A percentile compares a stretch with the other conserved stretches of the same genome.
These are phyloP conservation scores for Datnioides undecimradiatus DNA, from an alignment of 2,113 vertebrate genomes.

Conservation along the genomic window DNA sequence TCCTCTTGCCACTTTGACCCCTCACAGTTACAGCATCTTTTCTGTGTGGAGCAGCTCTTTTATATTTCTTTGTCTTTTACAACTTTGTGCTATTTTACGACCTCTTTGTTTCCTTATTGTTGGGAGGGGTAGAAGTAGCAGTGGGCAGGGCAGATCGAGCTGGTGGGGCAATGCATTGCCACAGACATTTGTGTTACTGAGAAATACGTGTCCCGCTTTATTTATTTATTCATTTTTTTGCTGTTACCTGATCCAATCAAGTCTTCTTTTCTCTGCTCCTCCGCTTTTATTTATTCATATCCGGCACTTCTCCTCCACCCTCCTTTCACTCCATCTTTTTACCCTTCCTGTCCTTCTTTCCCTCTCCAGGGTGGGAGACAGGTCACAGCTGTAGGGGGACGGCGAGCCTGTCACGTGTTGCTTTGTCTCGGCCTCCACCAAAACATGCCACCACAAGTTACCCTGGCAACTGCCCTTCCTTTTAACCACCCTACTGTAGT, in stretches of 20 bases:
- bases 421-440: conserved; percentile 76
- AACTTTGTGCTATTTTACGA: conserved; percentile 77
- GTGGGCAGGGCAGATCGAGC: conserved; percentile 32
- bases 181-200: conserved; percentile 16
- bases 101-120: conserved; percentile 73
- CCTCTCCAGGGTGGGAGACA: conserved; percentile 77
- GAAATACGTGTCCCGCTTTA: background rate
- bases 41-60: conserved; percentile 66
- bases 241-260: background rate
- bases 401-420: conserved; percentile 74
- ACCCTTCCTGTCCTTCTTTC: conserved; percentile 48
- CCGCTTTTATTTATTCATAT: background rate
- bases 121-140: conserved; percentile 51
- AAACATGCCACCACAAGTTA: conserved; percentile 73
- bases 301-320: background rate
- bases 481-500: conserved; percentile 65
- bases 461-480: conserved; percentile 70
- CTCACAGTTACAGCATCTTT: conserved; percentile 69
- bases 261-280: background rate
- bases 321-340: conserved; percentile 34
- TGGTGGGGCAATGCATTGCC: conserved; percentile 29
- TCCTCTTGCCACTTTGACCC: conserved; percentile 69
- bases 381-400: conserved; percentile 82
- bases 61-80: conserved; percentile 73
- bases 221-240: background rate